Evolutionary conservation across 2,888 invertebrate genomes (phyloP), one percentile per base, ranked within the genome.

Genomic region (Phaedon cochleariae): DNA sequence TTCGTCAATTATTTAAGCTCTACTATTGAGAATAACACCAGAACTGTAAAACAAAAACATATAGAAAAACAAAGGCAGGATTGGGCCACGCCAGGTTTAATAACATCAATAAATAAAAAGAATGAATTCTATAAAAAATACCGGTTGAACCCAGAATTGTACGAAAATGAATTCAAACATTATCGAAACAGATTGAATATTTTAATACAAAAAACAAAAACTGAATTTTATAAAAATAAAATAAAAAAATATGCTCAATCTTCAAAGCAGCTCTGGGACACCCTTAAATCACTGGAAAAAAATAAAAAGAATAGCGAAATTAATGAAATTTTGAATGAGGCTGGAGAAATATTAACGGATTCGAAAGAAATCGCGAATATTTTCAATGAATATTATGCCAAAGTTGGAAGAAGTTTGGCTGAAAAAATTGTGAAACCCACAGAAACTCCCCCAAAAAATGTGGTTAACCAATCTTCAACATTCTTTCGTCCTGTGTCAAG

Each of bases 61-160:
- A 51, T 51, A 51, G 51, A 51, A 21, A 51, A 51, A 51, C 51
- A 51, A 22, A 51, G 22, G 10, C 51, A 51, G n/a, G n/a, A n/a
- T n/a, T n/a, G n/a, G n/a, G n/a, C n/a, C n/a, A n/a, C n/a, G n/a
- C n/a, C n/a, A n/a, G n/a, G n/a, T n/a, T n/a, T n/a, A n/a, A n/a
- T n/a, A n/a, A n/a, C n/a, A n/a, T n/a, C n/a, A n/a, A n/a, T n/a
- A n/a, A n/a, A n/a, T n/a, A n/a, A n/a, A n/a, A n/a, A n/a, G n/a
- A n/a, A n/a, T n/a, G n/a, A n/a, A n/a, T n/a, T n/a, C n/a, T n/a
- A n/a, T n/a, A n/a, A n/a, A n/a, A n/a, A n/a, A n/a, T n/a, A n/a
- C n/a, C n/a, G n/a, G n/a, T n/a, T n/a, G n/a, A n/a, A n/a, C n/a
- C n/a, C n/a, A n/a, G n/a, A n/a, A n/a, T n/a, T n/a, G n/a, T n/a